Conservation (phyloP, 2,888 invertebrate species). For the Mechanitis messenoides region DNA sequence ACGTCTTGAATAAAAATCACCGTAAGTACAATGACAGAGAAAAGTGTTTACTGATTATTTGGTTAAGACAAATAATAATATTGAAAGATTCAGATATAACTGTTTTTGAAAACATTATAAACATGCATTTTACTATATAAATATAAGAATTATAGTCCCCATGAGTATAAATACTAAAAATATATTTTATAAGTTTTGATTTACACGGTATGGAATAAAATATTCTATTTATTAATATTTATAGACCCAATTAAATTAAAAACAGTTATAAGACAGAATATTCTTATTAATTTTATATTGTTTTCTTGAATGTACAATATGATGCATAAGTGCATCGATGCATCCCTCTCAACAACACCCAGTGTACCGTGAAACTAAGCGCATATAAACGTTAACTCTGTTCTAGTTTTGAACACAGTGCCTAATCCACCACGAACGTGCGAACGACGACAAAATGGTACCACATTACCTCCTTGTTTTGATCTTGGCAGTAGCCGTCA, state of each 20-base stretch:
- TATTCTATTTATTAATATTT: too few species aligned
- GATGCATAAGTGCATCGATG: slow-evolving; percentile 67
- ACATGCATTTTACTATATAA: too few species aligned
- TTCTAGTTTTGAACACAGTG: slow-evolving; percentile 66
- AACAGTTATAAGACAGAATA: background rate
- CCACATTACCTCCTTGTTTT: slow-evolving; percentile 76
- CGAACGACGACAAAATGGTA: slow-evolving; percentile 72
- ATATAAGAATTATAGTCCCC: too few species aligned
- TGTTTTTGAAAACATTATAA: too few species aligned
- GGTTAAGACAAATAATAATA: too few species aligned
- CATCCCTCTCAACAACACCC: slow-evolving; percentile 66
- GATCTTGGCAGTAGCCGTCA: slow-evolving; percentile 70
- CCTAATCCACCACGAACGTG: slow-evolving; percentile 60
- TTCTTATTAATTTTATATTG: slow-evolving; percentile 21
- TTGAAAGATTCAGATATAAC: too few species aligned
- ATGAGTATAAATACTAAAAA: too few species aligned
- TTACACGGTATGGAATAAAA: too few species aligned
- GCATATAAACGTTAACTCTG: slow-evolving; percentile 70
- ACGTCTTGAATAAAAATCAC: slow-evolving; percentile 1
- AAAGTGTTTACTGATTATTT: slow-evolving; percentile 1
- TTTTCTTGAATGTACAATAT: slow-evolving; percentile 40
- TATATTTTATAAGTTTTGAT: too few species aligned
- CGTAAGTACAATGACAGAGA: slow-evolving; percentile 12
- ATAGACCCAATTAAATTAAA: too few species aligned
- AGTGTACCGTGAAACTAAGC: slow-evolving; percentile 71